A percentile compares a stretch with the other conserved stretches of the same genome.
phyloP scores from a whole-genome alignment of 1,140 invertebrate genomes.

The Physella acuta region DNA sequence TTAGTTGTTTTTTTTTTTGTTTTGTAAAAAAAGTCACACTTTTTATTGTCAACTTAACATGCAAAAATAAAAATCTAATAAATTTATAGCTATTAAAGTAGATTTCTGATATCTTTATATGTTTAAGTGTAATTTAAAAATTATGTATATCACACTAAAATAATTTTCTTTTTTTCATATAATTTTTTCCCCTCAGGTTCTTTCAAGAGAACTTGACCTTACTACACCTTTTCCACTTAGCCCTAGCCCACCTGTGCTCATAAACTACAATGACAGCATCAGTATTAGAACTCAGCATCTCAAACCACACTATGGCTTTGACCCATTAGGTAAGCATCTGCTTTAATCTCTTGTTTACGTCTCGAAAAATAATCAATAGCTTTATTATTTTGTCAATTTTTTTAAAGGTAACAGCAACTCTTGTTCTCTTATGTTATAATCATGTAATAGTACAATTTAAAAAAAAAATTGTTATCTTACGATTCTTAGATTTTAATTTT shows the following conservation, averaged over 20 bases:
- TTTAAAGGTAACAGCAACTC: too few relatives aligned
- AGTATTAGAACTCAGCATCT: conserved; percentile 48
- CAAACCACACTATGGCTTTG: conserved; percentile 48
- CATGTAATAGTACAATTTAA: too few relatives aligned
- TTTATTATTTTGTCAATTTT: too few relatives aligned
- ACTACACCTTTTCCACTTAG: conserved; percentile 37
- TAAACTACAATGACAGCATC: conserved; percentile 54
- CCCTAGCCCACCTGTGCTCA: conserved; percentile 43
- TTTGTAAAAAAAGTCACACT: too few relatives aligned
- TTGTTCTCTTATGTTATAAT: too few relatives aligned
- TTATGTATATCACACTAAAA: background rate
- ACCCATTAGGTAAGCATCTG: conserved; percentile 41
- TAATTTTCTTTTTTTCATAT: background rate
- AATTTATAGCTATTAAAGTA: background rate
- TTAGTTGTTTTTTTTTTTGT: too few relatives aligned
- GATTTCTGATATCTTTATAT: background rate
- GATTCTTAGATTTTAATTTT: too few relatives aligned
- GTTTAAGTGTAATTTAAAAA: conserved; percentile 5
- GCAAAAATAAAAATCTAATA: too few relatives aligned
- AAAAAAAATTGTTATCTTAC: too few relatives aligned
- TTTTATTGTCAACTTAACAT: too few relatives aligned
- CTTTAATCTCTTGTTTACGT: too few relatives aligned
- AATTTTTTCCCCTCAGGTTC: conserved; percentile 32
- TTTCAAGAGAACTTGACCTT: conserved; percentile 44
- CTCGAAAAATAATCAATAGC: too few relatives aligned